Base-by-base conservation (phyloP, 1,140 invertebrate genomes). In the Tetramorium simillimum region DNA sequence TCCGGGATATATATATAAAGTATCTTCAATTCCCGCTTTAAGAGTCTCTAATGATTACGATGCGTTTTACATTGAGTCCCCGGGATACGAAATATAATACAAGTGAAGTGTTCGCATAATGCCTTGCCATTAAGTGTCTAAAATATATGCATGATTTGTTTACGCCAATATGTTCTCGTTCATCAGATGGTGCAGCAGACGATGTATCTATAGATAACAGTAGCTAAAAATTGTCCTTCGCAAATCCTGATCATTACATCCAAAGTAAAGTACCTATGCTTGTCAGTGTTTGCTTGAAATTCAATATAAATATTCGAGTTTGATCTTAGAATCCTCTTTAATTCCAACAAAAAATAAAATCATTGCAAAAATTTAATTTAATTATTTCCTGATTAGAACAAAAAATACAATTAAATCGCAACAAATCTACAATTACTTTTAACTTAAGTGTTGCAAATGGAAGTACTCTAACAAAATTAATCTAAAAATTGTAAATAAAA, bases 11-110 rank as follows among this genome's bases (percentile, higher is more conserved):
- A 67, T 69, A 69, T n/a, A n/a, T n/a, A n/a, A n/a, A n/a, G 21
- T 60, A 28, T 43, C 40, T 84, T 75, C 51, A 62, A 43, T 75
- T 60, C 80, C 69, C 40, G 18, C 80, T 75, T 60, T 37, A 60
- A 75, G 80, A 60, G 53, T 49, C 67, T 46, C 69, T 75, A 75
- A 73, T 73, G 80, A 73, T 84, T 84, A 84, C 80, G 43, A 24
- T 84, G 80, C 80, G 46, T 72, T 75, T 84, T 60, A 56, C 80
- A 60, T 73, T 84, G 40, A 75, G 33, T 75, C 69, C 16, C n/a
- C 43, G 40, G 28, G 69, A 84, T 69, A 75, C 37, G 80, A 75
- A 60, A 84, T 33, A 84, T 60, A 75, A 84, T 75, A 24, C 69
- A 18, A 49, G 40, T 18, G 7, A 62, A 60, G 56, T 75, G 51